Evolutionary conservation across 2,888 invertebrate species (phyloP), one percentile per base, ranked within the genome.

Genomic region (Caenorhabditis japonica): DNA sequence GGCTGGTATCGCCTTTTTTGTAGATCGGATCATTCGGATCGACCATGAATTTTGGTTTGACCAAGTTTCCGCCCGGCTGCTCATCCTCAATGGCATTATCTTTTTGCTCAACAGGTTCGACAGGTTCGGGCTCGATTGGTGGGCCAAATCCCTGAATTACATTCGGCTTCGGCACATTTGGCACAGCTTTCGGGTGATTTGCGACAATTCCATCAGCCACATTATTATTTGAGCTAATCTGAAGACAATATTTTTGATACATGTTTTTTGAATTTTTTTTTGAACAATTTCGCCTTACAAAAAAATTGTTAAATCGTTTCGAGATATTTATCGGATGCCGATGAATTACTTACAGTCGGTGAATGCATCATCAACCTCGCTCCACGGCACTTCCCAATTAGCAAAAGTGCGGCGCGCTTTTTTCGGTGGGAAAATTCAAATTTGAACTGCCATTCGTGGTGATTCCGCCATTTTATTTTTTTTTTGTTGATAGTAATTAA

Each of bases 11-110:
- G 10, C 83, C 85, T 25, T 76, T 77, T 55, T 84, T 85, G 70
- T 87, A 87, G 38, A 87, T 88, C 34, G 87, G 86, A 39, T 80
- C 81, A 56, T 85, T 81, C 15, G 81, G 68, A 62, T 87, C 86
- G n/a, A 80, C 76, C 46, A 76, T 70, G 21, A 82, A 80, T 17
- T 77, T 77, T 0, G 87, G 87, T 52, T 83, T 83, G 4, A 84
- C 83, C 55, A 87, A 76, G 59, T 83, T 86, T 49, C 62, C 75
- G 10, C 46, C 72, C 15, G 60, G 44, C 8, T 70, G 49, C 34
- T 51, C 34, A 7, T 77, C 59, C 23, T 69, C 75, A 23, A 43
- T 47, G 3, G 21, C n/a, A 33, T 72, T 64, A 19, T 49, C 39
- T 3, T 62, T 44, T 4, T 58, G 51, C 33, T 27, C 64, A 23